A percentile compares a stretch with the other conserved stretches of the same genome.
phyloP scores from a whole-genome alignment of 1,140 invertebrate species.

The Druon quercuslanigerum region DNA sequence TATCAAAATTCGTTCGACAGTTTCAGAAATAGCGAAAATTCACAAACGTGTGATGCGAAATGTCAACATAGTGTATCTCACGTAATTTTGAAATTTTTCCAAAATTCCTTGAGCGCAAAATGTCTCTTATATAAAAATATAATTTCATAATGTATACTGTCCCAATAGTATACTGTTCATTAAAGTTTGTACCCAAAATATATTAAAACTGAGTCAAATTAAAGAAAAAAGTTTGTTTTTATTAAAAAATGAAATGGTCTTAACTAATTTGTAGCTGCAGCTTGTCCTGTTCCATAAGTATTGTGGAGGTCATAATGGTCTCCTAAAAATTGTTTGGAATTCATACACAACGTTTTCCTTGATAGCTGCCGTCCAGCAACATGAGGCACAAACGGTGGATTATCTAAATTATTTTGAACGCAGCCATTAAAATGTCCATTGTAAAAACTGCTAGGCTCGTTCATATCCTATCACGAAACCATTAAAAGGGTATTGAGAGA shows the following conservation, averaged over 20 bases:
- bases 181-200: too few relatives aligned
- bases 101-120: too few relatives aligned
- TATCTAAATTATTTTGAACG: conserved; percentile 78
- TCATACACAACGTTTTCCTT: conserved; percentile 89
- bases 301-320: conserved; percentile 89
- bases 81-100: too few relatives aligned
- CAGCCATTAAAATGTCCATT: conserved; percentile 80
- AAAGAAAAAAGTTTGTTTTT: too few relatives aligned
- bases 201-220: too few relatives aligned
- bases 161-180: too few relatives aligned
- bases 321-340: conserved; percentile 82
- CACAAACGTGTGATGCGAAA: too few relatives aligned
- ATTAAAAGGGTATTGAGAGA: background rate
- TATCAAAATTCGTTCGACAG: too few relatives aligned
- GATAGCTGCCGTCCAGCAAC: conserved; percentile 78
- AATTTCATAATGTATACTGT: too few relatives aligned
- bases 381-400: conserved; percentile 82
- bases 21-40: too few relatives aligned
- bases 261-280: conserved; percentile 84
- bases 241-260: conserved; percentile 53
- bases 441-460: conserved; percentile 90
- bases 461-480: conserved; percentile 82
- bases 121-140: too few relatives aligned
- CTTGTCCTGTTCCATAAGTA: conserved; percentile 87
- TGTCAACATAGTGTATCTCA: too few relatives aligned